Percentiles rank a stretch among this genome's conserved stretches.
Evolutionary conservation across 2,113 vertebrate genomes (phyloP).

Genomic region (Mesitornis unicolor): DNA sequence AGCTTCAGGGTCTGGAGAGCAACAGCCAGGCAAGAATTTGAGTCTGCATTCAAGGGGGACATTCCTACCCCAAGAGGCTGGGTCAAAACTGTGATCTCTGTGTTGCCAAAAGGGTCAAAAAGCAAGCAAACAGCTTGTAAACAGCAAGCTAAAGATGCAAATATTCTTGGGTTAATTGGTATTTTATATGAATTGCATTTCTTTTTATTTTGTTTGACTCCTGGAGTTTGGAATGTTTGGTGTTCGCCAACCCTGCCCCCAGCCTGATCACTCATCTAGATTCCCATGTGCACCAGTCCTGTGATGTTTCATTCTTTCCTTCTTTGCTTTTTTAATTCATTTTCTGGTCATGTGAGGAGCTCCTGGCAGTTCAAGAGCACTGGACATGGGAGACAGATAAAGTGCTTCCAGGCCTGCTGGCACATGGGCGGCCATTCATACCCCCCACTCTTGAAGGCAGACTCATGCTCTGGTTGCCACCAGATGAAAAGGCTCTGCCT

Average conservation of each 20-base stretch:
- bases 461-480: neutral
- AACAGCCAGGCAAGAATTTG: neutral
- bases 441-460: neutral
- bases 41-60: neutral
- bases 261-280: neutral
- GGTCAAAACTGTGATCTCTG: neutral
- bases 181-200: neutral
- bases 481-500: neutral
- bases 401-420: neutral
- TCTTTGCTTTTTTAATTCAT: neutral
- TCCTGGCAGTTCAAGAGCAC: neutral
- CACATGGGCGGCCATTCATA: neutral
- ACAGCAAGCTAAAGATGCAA: neutral
- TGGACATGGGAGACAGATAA: neutral
- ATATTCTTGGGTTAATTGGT: neutral
- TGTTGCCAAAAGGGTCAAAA: neutral
- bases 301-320: neutral
- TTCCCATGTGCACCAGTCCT: neutral
- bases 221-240: neutral
- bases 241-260: neutral
- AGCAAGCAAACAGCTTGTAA: neutral
- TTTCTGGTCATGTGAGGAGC: neutral
- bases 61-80: accelerated
- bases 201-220: neutral
- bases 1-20: neutral